Conservation (phyloP, 1,140 invertebrate species). For the Trichogramma pretiosum region DNA sequence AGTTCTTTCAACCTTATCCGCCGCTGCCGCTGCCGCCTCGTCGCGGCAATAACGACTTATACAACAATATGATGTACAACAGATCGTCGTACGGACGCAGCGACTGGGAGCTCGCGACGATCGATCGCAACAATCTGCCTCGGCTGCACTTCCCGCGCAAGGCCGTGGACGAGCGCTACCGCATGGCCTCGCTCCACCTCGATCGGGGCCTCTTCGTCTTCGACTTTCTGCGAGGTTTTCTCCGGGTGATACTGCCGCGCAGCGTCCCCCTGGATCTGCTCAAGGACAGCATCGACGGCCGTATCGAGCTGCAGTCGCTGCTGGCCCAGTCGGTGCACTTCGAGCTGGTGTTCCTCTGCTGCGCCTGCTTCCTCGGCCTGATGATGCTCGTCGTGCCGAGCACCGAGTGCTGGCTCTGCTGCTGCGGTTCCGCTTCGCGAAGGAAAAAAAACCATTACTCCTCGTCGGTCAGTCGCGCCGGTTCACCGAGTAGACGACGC, state of each 20-base stretch:
- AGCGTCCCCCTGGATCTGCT: constrained; percentile 45
- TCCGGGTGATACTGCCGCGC: constrained; percentile 48
- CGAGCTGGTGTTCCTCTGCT: constrained; percentile 32
- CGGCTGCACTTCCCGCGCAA: constrained; percentile 36
- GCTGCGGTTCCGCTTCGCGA: too few relatives aligned
- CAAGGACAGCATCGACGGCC: constrained; percentile 33
- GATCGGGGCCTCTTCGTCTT: constrained; percentile 47
- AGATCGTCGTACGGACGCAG: too few relatives aligned
- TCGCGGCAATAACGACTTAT: too few relatives aligned
- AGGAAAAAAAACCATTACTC: too few relatives aligned
- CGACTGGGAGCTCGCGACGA: too few relatives aligned
- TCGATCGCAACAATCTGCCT: constrained; percentile 22
- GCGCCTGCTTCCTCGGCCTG: too few relatives aligned
- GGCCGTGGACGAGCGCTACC: constrained; percentile 32
- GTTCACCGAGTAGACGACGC: too few relatives aligned
- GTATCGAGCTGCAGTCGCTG: too few relatives aligned
- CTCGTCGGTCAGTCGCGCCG: too few relatives aligned
- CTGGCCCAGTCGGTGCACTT: constrained; percentile 36
- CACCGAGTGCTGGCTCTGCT: constrained; percentile 40
- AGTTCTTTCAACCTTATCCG: too few relatives aligned
- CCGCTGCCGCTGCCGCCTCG: too few relatives aligned
- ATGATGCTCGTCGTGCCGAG: constrained; percentile 38
- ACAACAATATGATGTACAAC: too few relatives aligned
- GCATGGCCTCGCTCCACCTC: constrained; percentile 45
- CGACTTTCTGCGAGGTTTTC: constrained; percentile 46